Evolutionary conservation across 2,113 vertebrate genomes (phyloP).

Genomic region (Oxyura jamaicensis): DNA sequence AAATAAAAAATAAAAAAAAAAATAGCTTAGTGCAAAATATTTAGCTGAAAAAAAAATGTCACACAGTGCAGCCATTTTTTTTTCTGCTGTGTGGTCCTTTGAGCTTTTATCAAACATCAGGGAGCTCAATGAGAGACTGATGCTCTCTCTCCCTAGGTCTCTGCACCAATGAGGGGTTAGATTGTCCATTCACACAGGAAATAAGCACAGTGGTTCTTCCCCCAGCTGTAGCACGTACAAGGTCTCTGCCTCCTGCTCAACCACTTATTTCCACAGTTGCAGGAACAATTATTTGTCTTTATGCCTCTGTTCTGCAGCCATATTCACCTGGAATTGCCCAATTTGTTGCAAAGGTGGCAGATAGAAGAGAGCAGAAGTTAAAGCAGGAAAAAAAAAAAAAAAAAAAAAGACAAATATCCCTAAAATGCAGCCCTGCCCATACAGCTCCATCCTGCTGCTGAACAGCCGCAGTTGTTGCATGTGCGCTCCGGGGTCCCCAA

Average conservation of each 20-base stretch:
- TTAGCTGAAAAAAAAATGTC: background rate
- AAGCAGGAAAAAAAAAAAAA: background rate
- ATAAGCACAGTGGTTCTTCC: background rate
- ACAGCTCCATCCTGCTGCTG: background rate
- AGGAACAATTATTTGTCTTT: background rate
- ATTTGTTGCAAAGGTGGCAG: background rate
- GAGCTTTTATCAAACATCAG: background rate
- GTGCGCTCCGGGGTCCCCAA: background rate
- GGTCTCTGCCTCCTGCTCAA: background rate
- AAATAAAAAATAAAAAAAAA: background rate
- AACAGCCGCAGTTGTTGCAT: background rate
- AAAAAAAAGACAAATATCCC: background rate
- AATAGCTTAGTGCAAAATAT: background rate
- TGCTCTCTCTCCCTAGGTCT: background rate
- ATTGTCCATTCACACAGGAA: background rate
- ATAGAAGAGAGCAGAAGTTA: background rate
- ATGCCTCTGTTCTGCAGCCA: background rate
- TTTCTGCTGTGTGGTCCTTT: background rate
- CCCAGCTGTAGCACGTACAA: background rate
- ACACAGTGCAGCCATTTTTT: background rate
- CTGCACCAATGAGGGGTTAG: background rate
- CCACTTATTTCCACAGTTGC: background rate
- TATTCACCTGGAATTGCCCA: background rate
- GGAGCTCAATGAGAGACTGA: background rate
- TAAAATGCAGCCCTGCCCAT: background rate